A percentile compares a stretch with the other conserved stretches of the same genome.
phyloP scores from a whole-genome alignment of 64 coral and sea anemone species.

The Exaiptasia diaphana region DNA sequence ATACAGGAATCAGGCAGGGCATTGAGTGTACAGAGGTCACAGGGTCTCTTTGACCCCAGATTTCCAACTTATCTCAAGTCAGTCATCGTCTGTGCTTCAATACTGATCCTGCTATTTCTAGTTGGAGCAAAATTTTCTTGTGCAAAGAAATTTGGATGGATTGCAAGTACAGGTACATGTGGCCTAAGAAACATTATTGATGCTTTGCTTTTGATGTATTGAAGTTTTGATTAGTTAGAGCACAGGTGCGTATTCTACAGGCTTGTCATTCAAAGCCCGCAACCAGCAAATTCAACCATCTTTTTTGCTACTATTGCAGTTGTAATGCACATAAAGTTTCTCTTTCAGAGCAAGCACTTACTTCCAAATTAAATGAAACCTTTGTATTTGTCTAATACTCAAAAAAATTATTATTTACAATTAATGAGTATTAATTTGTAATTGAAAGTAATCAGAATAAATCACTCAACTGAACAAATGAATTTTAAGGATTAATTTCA shows the following conservation, averaged over 20 bases:
- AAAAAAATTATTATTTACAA: too few relatives aligned
- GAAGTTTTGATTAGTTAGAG: not conserved
- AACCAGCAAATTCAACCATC: not conserved
- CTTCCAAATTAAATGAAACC: too few relatives aligned
- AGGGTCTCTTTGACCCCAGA: slow-evolving; percentile 67
- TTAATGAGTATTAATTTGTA: too few relatives aligned
- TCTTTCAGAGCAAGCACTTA: not conserved
- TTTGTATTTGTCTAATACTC: too few relatives aligned
- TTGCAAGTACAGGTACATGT: too few relatives aligned
- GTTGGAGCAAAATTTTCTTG: slow-evolving; percentile 73
- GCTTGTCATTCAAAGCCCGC: not conserved
- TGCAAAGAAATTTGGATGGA: slow-evolving; percentile 78
- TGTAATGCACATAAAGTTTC: not conserved
- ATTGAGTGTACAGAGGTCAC: slow-evolving; percentile 46
- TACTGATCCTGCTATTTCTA: slow-evolving; percentile 32
- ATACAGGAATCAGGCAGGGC: slow-evolving; percentile 30
- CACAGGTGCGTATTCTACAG: not conserved
- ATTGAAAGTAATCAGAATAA: too few relatives aligned
- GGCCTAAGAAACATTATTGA: slow-evolving; percentile 22
- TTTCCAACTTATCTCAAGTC: slow-evolving; percentile 82
- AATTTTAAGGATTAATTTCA: too few relatives aligned
- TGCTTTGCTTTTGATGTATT: not conserved
- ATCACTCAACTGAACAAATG: too few relatives aligned
- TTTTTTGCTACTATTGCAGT: not conserved
- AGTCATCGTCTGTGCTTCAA: slow-evolving; percentile 40